Percentiles rank a stretch among this genome's conserved stretches.
Conservation (phyloP, 1,140 invertebrate genomes). For the Contarinia nasturtii region DNA sequence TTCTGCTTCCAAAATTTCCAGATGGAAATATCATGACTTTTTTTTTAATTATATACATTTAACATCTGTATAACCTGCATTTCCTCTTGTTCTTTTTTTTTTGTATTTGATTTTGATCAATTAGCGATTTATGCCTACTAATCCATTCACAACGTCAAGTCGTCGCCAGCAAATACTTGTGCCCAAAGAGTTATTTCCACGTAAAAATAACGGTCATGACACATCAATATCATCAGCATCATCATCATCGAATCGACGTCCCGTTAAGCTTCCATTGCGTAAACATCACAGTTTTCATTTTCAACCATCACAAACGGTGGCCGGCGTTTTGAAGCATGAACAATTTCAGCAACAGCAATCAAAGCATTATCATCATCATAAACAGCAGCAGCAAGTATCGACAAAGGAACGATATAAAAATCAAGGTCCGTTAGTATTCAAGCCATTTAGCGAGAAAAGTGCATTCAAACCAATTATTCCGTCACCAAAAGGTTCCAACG, state of each 20-base stretch:
- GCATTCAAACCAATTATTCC: slow-evolving; percentile 21
- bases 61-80: background rate
- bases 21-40: too few relatives aligned
- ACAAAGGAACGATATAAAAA: background rate
- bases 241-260: slow-evolving; percentile 13
- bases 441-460: slow-evolving; percentile 13
- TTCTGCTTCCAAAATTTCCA: too few relatives aligned
- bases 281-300: slow-evolving; percentile 50
- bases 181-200: slow-evolving; percentile 6
- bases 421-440: slow-evolving; percentile 10
- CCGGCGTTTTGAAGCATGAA: slow-evolving; percentile 9
- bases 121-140: background rate
- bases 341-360: slow-evolving; percentile 4
- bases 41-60: background rate
- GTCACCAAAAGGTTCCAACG: background rate
- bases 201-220: slow-evolving; percentile 3
- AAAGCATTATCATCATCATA: background rate
- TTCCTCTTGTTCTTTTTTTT: background rate
- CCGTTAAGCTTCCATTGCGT: slow-evolving; percentile 34
- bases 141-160: slow-evolving; percentile 3
- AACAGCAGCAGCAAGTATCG: background rate
- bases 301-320: slow-evolving; percentile 29
- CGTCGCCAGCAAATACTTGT: slow-evolving; percentile 18
- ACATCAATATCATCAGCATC: slow-evolving; percentile 19
- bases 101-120: background rate